Evolutionary conservation across 1,140 invertebrate genomes (phyloP).

Genomic region (Lucilia sericata): DNA sequence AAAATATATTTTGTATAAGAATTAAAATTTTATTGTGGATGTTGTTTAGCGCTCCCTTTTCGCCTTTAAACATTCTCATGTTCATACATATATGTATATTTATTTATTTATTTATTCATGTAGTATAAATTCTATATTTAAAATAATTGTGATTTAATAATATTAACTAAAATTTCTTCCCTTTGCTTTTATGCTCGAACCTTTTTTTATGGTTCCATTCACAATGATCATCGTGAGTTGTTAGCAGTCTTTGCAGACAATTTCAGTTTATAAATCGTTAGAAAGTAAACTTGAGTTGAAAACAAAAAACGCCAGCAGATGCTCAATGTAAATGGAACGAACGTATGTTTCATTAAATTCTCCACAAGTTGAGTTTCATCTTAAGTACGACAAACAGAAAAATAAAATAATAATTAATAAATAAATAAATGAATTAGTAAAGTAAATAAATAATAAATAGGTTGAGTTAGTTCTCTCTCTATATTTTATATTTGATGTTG

Average conservation of each 20-base stretch:
- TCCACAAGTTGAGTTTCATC: background rate
- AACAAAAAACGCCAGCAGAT: too few relatives aligned
- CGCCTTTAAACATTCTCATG: slow-evolving; percentile 2
- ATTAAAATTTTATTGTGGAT: background rate
- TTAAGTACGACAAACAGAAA: background rate
- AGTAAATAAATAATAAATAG: slow-evolving; percentile 5
- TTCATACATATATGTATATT: background rate
- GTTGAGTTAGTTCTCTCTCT: background rate
- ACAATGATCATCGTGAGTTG: background rate
- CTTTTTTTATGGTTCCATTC: background rate
- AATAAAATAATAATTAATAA: background rate
- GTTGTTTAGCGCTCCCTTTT: slow-evolving; percentile 3
- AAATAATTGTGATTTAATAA: background rate
- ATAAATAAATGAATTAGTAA: background rate
- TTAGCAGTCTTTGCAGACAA: too few relatives aligned
- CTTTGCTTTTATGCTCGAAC: background rate
- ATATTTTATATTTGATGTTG: background rate
- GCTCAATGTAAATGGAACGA: too few relatives aligned
- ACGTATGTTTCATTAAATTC: background rate
- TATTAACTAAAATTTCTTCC: background rate
- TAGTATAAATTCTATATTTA: too few relatives aligned
- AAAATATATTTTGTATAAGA: background rate
- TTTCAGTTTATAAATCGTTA: too few relatives aligned
- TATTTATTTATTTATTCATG: background rate
- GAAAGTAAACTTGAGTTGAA: too few relatives aligned